These are phyloP conservation scores for Erebia aethiops DNA, from an alignment of 2,888 invertebrate species.

Conservation along the genomic window DNA sequence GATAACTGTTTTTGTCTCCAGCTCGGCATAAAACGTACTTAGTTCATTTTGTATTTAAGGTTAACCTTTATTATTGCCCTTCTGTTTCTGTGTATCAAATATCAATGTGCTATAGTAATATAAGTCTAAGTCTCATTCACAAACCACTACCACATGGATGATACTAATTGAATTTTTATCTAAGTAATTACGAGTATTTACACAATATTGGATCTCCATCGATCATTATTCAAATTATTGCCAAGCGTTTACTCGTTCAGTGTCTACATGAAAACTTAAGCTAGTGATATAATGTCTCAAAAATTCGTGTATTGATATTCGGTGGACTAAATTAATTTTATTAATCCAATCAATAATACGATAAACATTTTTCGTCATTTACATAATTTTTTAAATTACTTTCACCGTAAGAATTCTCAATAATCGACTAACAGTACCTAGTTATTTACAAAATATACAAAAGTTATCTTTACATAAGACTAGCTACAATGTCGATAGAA, in stretches of 20 bases:
- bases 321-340: slow-evolving; percentile 73
- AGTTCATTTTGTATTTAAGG: not conserved
- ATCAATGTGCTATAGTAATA: slow-evolving; percentile 19
- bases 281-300: slow-evolving; percentile 77
- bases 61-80: slow-evolving; percentile 7
- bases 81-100: slow-evolving; percentile 5
- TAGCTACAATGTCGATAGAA: slow-evolving; percentile 64
- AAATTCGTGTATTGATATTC: slow-evolving; percentile 80
- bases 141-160: slow-evolving; percentile 25
- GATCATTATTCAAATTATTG: slow-evolving; percentile 69
- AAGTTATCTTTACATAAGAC: slow-evolving; percentile 61
- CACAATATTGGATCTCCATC: slow-evolving; percentile 47
- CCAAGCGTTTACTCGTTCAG: slow-evolving; percentile 73
- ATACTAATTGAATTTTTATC: slow-evolving; percentile 29
- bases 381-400: slow-evolving; percentile 54
- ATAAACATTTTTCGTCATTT: slow-evolving; percentile 56
- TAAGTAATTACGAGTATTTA: slow-evolving; percentile 39
- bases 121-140: slow-evolving; percentile 21
- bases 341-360: slow-evolving; percentile 74
- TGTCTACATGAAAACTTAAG: slow-evolving; percentile 62
- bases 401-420: slow-evolving; percentile 42
- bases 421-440: slow-evolving; percentile 30
- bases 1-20: not conserved
- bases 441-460: slow-evolving; percentile 62
- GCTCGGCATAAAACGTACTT: not conserved